Evolutionary conservation across 1,140 invertebrate species (phyloP).

Genomic region (Panulirus ornatus): DNA sequence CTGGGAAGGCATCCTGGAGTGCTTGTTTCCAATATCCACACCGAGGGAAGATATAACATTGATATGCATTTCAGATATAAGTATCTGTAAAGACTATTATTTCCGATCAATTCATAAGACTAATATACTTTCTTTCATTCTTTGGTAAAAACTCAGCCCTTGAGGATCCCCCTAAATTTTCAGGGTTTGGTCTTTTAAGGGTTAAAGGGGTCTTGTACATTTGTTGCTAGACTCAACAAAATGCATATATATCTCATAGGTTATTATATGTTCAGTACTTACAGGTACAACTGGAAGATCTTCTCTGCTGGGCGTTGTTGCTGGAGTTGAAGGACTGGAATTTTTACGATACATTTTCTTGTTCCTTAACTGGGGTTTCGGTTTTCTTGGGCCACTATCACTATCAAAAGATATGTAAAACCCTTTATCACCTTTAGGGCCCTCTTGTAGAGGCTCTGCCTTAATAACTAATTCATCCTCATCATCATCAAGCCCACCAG

Average conservation of each 20-base stretch:
- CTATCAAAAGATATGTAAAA: slow-evolving; percentile 97
- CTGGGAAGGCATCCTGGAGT: too few relatives aligned
- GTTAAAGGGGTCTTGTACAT: background rate
- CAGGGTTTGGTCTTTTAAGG: too few relatives aligned
- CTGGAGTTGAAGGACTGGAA: slow-evolving; percentile 74
- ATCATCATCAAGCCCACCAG: slow-evolving; percentile 46
- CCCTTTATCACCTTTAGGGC: slow-evolving; percentile 84
- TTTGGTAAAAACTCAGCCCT: too few relatives aligned
- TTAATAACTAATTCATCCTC: slow-evolving; percentile 75
- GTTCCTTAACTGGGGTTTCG: slow-evolving; percentile 87
- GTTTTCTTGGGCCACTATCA: slow-evolving; percentile 87
- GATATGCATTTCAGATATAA: too few relatives aligned
- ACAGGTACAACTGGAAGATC: slow-evolving; percentile 73
- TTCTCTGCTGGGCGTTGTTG: slow-evolving; percentile 69
- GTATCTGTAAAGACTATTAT: too few relatives aligned
- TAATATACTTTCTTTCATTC: too few relatives aligned
- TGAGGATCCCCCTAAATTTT: too few relatives aligned
- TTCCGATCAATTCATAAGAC: too few relatives aligned
- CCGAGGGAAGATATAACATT: too few relatives aligned
- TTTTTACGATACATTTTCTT: slow-evolving; percentile 75
- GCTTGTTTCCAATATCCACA: too few relatives aligned
- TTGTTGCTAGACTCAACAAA: background rate
- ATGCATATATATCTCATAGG: background rate
- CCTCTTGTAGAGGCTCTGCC: slow-evolving; percentile 78
- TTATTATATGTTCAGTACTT: slow-evolving; percentile 50